A percentile compares a stretch with the other conserved stretches of the same genome.
phyloP scores from a whole-genome alignment of 2,113 vertebrate genomes.

The Mionectes macconnelli region DNA sequence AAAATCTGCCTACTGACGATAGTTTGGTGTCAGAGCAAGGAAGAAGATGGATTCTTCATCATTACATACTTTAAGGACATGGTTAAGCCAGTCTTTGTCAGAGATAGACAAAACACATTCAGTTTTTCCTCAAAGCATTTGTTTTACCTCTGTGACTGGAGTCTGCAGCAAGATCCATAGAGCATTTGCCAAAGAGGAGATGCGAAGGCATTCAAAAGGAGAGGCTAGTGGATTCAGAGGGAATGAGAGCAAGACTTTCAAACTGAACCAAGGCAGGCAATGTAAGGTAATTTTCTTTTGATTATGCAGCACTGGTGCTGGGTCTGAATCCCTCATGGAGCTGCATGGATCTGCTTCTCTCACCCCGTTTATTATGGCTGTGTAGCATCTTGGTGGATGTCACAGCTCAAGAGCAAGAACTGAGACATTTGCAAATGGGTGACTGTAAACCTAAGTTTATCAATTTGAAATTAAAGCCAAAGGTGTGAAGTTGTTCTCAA shows the following conservation, averaged over 20 bases:
- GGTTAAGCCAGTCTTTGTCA: background rate
- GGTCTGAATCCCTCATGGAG: background rate
- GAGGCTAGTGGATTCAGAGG: background rate
- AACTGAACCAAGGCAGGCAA: background rate
- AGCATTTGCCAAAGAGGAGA: background rate
- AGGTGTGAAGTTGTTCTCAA: background rate
- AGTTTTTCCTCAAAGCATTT: background rate
- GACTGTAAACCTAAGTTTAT: background rate
- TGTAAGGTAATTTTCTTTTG: background rate
- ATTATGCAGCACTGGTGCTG: background rate
- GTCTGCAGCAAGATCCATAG: background rate
- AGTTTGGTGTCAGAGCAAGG: background rate
- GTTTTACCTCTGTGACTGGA: background rate
- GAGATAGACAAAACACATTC: background rate
- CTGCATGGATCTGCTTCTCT: background rate
- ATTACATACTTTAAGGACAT: background rate
- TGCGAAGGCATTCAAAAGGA: background rate
- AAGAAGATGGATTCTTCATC: background rate
- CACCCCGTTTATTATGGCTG: background rate
- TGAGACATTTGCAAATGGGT: background rate
- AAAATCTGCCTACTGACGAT: background rate
- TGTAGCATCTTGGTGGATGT: background rate
- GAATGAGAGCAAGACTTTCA: background rate
- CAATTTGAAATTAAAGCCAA: background rate
- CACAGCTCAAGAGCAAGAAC: background rate